Evolutionary conservation across 92 coral and sea anemone species (phyloP).

Genomic region (Phymanthus crucifer): DNA sequence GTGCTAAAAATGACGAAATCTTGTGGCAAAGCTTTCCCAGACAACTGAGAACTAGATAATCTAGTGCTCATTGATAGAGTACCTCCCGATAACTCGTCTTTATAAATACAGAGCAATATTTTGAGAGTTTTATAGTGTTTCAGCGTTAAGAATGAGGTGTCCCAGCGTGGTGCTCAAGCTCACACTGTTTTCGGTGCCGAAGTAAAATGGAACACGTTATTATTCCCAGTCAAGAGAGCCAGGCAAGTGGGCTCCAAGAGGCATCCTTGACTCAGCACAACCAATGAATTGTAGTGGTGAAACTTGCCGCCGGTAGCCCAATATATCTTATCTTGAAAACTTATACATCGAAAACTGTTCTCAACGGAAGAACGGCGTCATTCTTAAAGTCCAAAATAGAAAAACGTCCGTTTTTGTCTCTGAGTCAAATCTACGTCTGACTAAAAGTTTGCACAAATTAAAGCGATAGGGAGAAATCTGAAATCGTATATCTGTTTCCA

Average conservation of each 20-base stretch:
- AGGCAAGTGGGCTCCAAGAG: background rate
- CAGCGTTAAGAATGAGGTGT: background rate
- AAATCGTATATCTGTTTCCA: background rate
- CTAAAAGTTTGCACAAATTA: background rate
- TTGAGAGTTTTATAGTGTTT: background rate
- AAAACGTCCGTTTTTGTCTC: background rate
- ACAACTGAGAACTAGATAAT: background rate
- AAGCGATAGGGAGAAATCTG: background rate
- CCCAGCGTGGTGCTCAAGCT: background rate
- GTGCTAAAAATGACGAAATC: background rate
- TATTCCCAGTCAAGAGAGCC: background rate
- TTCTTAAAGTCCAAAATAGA: background rate
- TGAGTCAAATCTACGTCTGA: background rate
- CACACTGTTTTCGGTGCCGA: conserved; percentile 3
- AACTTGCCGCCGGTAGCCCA: conserved; percentile 3
- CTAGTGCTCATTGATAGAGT: background rate
- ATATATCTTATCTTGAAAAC: background rate
- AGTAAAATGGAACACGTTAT: background rate
- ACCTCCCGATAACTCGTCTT: background rate
- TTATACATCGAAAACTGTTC: conserved; percentile 2
- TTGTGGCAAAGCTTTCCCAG: background rate
- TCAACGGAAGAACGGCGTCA: conserved; percentile 17
- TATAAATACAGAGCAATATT: background rate
- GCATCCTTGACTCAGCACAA: background rate
- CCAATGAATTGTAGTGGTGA: background rate